Base-by-base conservation (phyloP, 30 jellyfish, hydroid and myxozoan genomes). In the Cassiopea andromeda region DNA sequence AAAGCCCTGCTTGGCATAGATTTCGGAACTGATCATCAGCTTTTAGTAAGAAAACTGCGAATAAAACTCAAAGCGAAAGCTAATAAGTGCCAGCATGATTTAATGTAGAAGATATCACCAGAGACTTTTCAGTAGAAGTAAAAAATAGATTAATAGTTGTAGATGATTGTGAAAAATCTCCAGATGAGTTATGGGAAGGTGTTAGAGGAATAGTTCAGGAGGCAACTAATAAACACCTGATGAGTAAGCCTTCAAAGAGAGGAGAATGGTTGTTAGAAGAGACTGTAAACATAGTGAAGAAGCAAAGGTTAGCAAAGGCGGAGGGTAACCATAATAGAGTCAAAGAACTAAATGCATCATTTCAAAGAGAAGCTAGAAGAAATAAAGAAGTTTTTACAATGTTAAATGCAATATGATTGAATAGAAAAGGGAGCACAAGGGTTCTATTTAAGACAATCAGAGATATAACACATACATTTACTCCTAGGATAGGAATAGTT, bases 1-100 rank as follows among this genome's bases (percentile, higher is more conserved):
- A 83, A 83, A 45, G 67, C 84, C 49, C 83, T 19, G 69, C 87
- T 46, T 38, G 18, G 91, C 45, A 87, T 87, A 68, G 91, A 83
- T 68, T 83, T 69, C 70, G 91, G 80, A 87, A 83, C 73, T 18
- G 91, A 83, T 83, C 73, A 83, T 66, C 71, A 66, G 46, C 87
- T 83, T 2, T 45, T 83, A 38, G 48, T 83, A 44, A 14, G 87
- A 46, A 83, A 83, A 43, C 1, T 83, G 19, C 48, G 64, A 38
- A 60, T 81, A 60, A 81, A 81, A 44, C 87, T 77, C 47, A 78
- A 44, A 75, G 47, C 49, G 87, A 78, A 48, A 78, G 58, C 48
- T 46, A 78, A 78, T 75, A 59, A 81, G 90, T 50, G 66, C 82
- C 82, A 57, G 64, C 90, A 43, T 57, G 75, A 46, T 81, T 57